Conservation (phyloP, 2,888 invertebrate genomes). For the Calameuta filiformis region DNA sequence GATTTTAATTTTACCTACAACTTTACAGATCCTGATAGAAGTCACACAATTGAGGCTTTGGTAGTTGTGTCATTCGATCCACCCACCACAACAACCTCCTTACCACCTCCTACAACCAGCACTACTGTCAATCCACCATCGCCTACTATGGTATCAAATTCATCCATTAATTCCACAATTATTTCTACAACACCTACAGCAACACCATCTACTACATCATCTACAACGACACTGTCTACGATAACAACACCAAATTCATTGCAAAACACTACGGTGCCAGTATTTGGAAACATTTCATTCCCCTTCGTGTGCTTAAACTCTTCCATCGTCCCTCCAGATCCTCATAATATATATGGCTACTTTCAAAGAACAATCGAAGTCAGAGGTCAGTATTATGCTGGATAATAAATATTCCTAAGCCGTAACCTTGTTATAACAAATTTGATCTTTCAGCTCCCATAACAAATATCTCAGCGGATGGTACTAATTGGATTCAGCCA, state of each 20-base stretch:
- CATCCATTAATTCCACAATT: slow-evolving; percentile 26
- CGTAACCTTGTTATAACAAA: background rate
- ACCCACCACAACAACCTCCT: slow-evolving; percentile 56
- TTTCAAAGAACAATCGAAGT: slow-evolving; percentile 75
- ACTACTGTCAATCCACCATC: slow-evolving; percentile 49
- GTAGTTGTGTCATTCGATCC: slow-evolving; percentile 78
- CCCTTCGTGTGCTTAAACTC: slow-evolving; percentile 72
- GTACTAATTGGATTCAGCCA: slow-evolving; percentile 85
- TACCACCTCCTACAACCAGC: slow-evolving; percentile 47
- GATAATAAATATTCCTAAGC: background rate
- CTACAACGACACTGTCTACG: slow-evolving; percentile 28
- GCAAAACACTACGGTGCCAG: background rate
- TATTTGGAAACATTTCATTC: slow-evolving; percentile 55
- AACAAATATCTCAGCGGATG: slow-evolving; percentile 75
- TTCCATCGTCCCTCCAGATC: slow-evolving; percentile 73
- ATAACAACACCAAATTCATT: slow-evolving; percentile 16
- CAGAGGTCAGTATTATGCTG: slow-evolving; percentile 71
- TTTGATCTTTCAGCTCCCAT: slow-evolving; percentile 76
- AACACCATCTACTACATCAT: slow-evolving; percentile 26
- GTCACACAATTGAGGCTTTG: slow-evolving; percentile 76
- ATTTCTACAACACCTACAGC: slow-evolving; percentile 22
- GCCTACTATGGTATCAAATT: slow-evolving; percentile 32
- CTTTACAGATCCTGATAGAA: slow-evolving; percentile 72
- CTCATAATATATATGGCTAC: slow-evolving; percentile 79
- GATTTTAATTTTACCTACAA: slow-evolving; percentile 73